phyloP scores from a whole-genome alignment of 2,113 vertebrate genomes.

The Gila orcuttii region DNA sequence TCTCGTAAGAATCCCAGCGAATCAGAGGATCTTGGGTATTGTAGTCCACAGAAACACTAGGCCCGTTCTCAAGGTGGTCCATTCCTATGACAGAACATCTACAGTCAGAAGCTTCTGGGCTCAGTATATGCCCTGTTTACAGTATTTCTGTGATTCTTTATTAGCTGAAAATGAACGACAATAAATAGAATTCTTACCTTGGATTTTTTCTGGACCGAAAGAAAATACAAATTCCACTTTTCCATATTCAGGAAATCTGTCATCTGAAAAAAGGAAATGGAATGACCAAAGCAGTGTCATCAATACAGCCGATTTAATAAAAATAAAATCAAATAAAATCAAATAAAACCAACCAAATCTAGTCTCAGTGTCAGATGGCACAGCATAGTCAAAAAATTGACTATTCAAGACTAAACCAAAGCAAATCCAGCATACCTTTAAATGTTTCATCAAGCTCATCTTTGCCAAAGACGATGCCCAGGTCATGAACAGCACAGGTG shows the following conservation, averaged over 20 bases:
- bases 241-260: constrained; percentile 94
- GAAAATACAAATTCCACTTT: constrained; percentile 99
- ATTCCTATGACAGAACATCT: constrained; percentile 79
- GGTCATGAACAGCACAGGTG: constrained; percentile 94
- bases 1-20: constrained; percentile 97
- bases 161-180: background rate
- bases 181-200: constrained; percentile 77
- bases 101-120: constrained; percentile 29
- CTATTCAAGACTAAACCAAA: background rate
- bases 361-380: background rate
- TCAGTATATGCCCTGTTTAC: background rate
- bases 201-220: constrained; percentile 95
- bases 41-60: constrained; percentile 94
- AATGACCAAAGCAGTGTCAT: background rate
- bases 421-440: constrained; percentile 79
- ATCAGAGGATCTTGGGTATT: constrained; percentile 94
- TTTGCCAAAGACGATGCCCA: constrained; percentile 91
- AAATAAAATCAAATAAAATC: background rate
- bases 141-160: constrained; percentile 42
- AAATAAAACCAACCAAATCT: background rate
- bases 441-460: constrained; percentile 96
- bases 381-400: background rate
- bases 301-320: background rate
- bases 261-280: constrained; percentile 76
- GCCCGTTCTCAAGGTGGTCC: constrained; percentile 94